Evolutionary conservation across 2,888 invertebrate species (phyloP), one percentile per base, ranked within the genome.

Genomic region (Folsomia manolachei): DNA sequence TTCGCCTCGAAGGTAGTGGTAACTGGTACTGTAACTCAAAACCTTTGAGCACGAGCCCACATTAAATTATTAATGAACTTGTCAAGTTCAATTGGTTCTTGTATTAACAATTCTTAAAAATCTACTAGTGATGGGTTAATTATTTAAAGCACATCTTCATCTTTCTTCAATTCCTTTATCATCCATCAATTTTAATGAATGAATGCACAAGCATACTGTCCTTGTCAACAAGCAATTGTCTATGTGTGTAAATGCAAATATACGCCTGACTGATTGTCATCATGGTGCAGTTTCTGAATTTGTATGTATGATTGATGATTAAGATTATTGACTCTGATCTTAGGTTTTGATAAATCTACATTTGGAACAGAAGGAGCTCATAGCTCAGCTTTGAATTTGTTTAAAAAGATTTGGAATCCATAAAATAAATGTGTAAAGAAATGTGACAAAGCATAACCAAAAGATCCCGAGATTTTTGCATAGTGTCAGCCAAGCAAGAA

Each of bases 141-240:
- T 56, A 56, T 56, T 4, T 56, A 7, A 56, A 56, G 56, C 56
- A 39, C 39, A 56, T 56, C 56, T 56, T 56, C 51, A 51, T 56
- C 56, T 21, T 14, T 56, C 56, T 4, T 56, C 56, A 56, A 4
- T 56, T 14, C n/a, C 39, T 39, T 39, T 14, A 56, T 56, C 56
- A 56, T 19, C 56, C 4, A 21, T 56, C 56, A 56, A 56, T n/a
- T n/a, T n/a, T 56, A 56, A 56, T n/a, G 7, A 56, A 56, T 19
- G n/a, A 19, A 4, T n/a, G n/a, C n/a, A n/a, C n/a, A n/a, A n/a
- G 56, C 4, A 19, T 18, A n/a, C 56, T 56, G 56, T 19, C 56
- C 56, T 56, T 56, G 56, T 56, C 56, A 18, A 56, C 56, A 56
- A n/a, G n/a, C n/a, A n/a, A n/a, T n/a, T n/a, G n/a, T n/a, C n/a